Evolutionary conservation across 2,888 invertebrate genomes (phyloP).

Genomic region (Tetragonisca angustula): DNA sequence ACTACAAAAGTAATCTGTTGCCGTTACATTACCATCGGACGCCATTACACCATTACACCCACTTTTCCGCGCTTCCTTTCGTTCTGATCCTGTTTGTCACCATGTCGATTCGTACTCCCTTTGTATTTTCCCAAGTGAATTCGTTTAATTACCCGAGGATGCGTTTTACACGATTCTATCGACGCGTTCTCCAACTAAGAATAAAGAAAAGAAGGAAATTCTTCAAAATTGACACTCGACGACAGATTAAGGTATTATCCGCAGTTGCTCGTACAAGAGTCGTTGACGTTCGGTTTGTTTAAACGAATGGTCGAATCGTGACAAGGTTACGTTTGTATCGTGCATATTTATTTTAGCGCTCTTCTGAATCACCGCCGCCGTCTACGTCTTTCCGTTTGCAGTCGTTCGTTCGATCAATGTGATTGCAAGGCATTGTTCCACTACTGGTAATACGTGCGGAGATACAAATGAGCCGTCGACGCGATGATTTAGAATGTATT

Average conservation of each 20-base stretch:
- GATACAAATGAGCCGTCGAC: constrained; percentile 47
- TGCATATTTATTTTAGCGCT: constrained; percentile 9
- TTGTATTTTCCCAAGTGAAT: background rate
- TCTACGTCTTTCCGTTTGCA: background rate
- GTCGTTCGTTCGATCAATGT: constrained; percentile 18
- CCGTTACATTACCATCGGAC: constrained; percentile 59
- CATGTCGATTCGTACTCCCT: constrained; percentile 17
- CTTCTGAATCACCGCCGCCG: background rate
- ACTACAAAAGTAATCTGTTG: constrained; percentile 49
- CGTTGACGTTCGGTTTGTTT: constrained; percentile 31
- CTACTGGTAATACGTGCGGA: constrained; percentile 21
- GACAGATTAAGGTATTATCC: no score
- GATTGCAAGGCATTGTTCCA: constrained; percentile 46
- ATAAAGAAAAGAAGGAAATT: no score
- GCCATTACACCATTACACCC: constrained; percentile 47
- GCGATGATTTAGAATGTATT: constrained; percentile 68
- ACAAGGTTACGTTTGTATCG: constrained; percentile 15
- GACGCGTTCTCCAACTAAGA: no score
- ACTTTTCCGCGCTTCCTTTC: constrained; percentile 32
- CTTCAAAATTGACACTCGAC: no score
- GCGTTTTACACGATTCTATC: no score
- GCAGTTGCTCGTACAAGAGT: background rate
- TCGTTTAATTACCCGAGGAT: no score
- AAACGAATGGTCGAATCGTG: constrained; percentile 13
- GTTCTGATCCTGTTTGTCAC: constrained; percentile 48